Evolutionary conservation across 2,888 invertebrate species (phyloP).

Genomic region (Tribolium freemani): DNA sequence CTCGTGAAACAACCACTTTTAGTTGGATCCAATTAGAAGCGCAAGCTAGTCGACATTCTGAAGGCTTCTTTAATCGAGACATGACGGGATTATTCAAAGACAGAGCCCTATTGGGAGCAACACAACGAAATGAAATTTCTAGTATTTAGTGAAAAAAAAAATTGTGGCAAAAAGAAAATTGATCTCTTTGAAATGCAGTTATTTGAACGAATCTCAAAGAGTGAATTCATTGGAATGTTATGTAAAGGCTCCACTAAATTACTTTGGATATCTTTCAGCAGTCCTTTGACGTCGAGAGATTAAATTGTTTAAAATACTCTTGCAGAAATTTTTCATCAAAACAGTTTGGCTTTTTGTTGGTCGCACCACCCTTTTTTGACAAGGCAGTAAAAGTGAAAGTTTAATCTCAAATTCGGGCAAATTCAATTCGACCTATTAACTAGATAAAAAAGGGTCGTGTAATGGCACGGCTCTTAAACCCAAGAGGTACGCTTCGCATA

Average conservation of each 20-base stretch:
- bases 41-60: background rate
- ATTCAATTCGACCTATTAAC: slow-evolving; percentile 19
- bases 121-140: too few relatives aligned
- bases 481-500: background rate
- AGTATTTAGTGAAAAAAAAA: too few relatives aligned
- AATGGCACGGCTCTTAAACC: slow-evolving; percentile 5
- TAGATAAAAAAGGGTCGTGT: slow-evolving; percentile 22
- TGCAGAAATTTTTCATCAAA: background rate
- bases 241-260: background rate
- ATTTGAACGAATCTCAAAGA: too few relatives aligned
- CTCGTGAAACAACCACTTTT: background rate
- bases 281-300: background rate
- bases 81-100: background rate
- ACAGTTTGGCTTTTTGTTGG: too few relatives aligned
- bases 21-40: background rate
- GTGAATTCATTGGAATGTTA: background rate
- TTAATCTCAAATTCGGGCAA: slow-evolving; percentile 5
- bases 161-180: too few relatives aligned
- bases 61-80: background rate
- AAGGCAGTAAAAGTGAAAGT: background rate
- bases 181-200: too few relatives aligned
- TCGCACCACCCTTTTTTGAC: background rate
- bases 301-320: background rate
- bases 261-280: background rate
- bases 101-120: background rate